Evolutionary conservation across 2,113 vertebrate species (phyloP).

Genomic region (Erythrocebus patas): DNA sequence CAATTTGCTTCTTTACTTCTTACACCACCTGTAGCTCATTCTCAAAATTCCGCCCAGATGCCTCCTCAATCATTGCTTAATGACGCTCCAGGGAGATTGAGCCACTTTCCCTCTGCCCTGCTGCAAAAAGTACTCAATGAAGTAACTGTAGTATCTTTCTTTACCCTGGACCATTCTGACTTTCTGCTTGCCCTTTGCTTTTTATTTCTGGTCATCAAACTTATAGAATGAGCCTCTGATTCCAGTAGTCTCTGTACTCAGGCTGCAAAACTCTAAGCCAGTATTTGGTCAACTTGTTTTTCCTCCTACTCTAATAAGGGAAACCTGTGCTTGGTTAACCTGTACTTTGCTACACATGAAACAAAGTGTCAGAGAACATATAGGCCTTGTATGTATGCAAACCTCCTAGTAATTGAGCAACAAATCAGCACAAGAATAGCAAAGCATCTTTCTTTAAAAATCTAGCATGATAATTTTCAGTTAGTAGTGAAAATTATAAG

Average conservation of each 20-base stretch:
- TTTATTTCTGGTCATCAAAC: not conserved
- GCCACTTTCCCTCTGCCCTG: not conserved
- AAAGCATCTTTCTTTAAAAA: not conserved
- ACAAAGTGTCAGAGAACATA: not conserved
- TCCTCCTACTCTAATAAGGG: no score
- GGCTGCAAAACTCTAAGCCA: not conserved
- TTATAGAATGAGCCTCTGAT: not conserved
- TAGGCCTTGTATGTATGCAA: not conserved
- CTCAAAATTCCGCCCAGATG: not conserved
- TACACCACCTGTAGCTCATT: not conserved
- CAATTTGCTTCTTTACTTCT: not conserved
- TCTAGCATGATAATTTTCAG: not conserved
- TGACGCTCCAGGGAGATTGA: no score
- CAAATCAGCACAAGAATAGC: not conserved
- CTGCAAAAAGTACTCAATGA: not conserved
- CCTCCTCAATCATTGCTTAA: not conserved
- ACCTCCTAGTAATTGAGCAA: not conserved
- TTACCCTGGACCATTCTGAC: fast-evolving
- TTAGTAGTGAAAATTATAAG: not conserved
- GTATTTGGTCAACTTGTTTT: not conserved
- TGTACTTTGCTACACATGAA: not conserved
- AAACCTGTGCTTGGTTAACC: no score
- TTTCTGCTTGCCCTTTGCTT: not conserved
- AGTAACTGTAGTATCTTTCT: not conserved
- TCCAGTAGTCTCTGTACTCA: not conserved